Conservation (phyloP, 2,888 invertebrate species). For the Tetanocera ferruginea region DNA sequence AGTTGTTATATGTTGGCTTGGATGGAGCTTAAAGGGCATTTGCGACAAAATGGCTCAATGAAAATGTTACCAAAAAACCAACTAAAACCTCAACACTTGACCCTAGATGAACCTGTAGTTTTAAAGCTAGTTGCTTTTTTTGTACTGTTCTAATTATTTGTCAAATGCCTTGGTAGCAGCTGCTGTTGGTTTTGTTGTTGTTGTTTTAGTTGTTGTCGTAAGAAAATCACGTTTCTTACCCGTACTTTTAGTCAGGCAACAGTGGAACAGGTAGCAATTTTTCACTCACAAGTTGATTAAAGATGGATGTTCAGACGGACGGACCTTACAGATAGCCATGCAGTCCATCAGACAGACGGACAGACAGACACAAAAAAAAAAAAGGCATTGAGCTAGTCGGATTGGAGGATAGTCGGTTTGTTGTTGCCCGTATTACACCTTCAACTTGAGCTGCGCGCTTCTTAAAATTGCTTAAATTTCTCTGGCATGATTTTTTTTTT, state of each 20-base stretch:
- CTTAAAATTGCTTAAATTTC: conserved; percentile 23
- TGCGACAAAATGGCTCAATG: conserved; percentile 11
- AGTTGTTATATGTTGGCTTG: neutral
- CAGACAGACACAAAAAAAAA: neutral
- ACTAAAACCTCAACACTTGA: conserved; percentile 5
- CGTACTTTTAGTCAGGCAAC: neutral
- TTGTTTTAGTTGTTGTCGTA: neutral
- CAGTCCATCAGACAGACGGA: neutral
- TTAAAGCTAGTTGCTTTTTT: neutral
- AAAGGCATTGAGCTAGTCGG: neutral
- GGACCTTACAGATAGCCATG: neutral
- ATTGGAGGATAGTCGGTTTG: too few species aligned
- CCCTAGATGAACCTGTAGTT: conserved; percentile 10
- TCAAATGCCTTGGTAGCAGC: conserved; percentile 9
- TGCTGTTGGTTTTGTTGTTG: neutral
- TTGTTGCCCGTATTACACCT: conserved; percentile 38
- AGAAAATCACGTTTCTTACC: conserved; percentile 18
- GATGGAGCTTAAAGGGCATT: conserved; percentile 10
- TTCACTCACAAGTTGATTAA: neutral
- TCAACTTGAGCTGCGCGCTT: conserved; percentile 36
- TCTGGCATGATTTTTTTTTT: conserved; percentile 23
- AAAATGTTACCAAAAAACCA: conserved; percentile 12
- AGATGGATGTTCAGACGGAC: conserved; percentile 2
- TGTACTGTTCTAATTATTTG: conserved; percentile 33
- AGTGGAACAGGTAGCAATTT: conserved; percentile 38